Evolutionary conservation across 2,888 invertebrate genomes (phyloP), one percentile per base, ranked within the genome.

Genomic region (Amphiduros pacificus): DNA sequence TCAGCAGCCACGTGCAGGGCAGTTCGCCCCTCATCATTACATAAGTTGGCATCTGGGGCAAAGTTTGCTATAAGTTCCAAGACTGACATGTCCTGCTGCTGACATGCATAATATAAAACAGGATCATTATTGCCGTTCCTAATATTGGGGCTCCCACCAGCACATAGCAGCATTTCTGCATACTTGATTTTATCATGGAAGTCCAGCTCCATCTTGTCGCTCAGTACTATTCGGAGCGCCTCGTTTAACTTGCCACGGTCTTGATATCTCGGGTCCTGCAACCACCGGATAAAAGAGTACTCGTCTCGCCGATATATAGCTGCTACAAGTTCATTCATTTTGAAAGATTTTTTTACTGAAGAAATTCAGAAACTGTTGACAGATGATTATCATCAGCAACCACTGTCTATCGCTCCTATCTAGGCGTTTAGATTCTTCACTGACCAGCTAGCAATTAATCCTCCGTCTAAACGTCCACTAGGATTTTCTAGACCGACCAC

Each of bases 51-150:
- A n/a, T 55, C 26, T 1, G 55, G 36, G 2, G 24, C 55, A 26
- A 55, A 55, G 6, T 41, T 55, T 6, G 40, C n/a, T 6, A 55
- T 24, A 5, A 54, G 54, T 14, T 54, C n/a, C 11, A 54, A 2
- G 2, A 36, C 3, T 2, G 11, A n/a, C 20, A n/a, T 17, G 36
- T 54, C 54, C 20, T 54, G 5, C 24, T 36, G 14, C 36, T 54
- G 22, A 3, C 17, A 17, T 2, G 36, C 32, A 24, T 32, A 36
- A 22, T 17, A n/a, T 11, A 54, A 22, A 32, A 54, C 26, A 4
- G 54, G 54, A 22, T 36, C 36, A 26, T 54, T 29, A 2, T n/a
- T 36, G 11, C 31, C 1, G 17, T 26, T 54, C 31, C 22, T 17
- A 14, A 11, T 17, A 24, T 54, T 20, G 36, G 54, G 54, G 24